Conservation (phyloP, 2,113 vertebrate genomes). For the Mugil cephalus region DNA sequence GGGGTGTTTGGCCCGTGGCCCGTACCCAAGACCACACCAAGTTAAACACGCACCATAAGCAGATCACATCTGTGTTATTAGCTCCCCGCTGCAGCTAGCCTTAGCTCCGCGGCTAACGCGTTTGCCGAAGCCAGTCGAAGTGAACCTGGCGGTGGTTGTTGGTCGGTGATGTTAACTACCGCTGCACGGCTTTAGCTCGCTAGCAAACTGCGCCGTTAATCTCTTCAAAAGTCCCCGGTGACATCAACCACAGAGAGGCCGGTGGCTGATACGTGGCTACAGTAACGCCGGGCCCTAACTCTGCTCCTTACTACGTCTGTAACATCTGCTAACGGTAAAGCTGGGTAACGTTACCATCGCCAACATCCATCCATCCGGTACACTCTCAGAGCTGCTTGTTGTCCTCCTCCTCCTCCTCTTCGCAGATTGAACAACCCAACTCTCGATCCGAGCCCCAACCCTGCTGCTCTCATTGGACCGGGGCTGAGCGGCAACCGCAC, state of each 20-base stretch:
- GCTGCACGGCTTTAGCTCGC: slow-evolving; percentile 52
- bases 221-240: slow-evolving; percentile 58
- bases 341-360: slow-evolving; percentile 70
- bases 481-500: slow-evolving; percentile 45
- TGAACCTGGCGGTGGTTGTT: slow-evolving; percentile 65
- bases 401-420: no score
- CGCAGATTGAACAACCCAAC: slow-evolving; percentile 78
- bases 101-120: slow-evolving; percentile 57
- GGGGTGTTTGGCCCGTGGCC: background rate
- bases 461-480: slow-evolving; percentile 76
- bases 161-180: slow-evolving; percentile 63
- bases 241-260: slow-evolving; percentile 52
- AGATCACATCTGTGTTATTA: slow-evolving; percentile 23
- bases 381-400: slow-evolving; percentile 69
- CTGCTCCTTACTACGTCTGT: slow-evolving; percentile 5
- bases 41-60: slow-evolving; percentile 4
- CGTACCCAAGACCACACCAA: slow-evolving; percentile 16
- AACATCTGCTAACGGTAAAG: slow-evolving; percentile 28
- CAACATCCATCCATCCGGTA: slow-evolving; percentile 66
- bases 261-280: background rate
- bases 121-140: slow-evolving; percentile 69
- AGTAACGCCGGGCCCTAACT: background rate
- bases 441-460: slow-evolving; percentile 67
- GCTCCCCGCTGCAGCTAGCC: slow-evolving; percentile 27
- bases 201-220: slow-evolving; percentile 60